Evolutionary conservation across 2,113 vertebrate genomes (phyloP).

Genomic region (Tupaia chinensis): DNA sequence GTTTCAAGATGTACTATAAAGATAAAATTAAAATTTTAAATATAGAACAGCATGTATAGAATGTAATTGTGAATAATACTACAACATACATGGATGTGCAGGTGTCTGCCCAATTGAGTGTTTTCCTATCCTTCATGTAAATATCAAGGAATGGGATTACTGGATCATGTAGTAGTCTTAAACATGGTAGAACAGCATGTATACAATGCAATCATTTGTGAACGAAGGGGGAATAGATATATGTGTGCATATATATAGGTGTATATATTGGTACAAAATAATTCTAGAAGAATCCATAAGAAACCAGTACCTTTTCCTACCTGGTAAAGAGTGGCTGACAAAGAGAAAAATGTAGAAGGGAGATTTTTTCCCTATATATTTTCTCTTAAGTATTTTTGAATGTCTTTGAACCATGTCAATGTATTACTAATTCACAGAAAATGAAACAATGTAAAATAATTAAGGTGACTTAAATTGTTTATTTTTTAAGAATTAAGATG

Average conservation of each 20-base stretch:
- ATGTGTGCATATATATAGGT: not conserved
- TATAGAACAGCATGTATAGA: not conserved
- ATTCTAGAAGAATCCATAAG: not conserved
- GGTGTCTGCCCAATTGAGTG: no score
- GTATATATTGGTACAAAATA: not conserved
- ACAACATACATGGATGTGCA: no score
- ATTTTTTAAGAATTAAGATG: slow-evolving; percentile 21
- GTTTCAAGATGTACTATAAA: not conserved
- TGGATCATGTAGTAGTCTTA: no score
- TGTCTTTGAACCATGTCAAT: not conserved
- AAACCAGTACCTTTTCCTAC: not conserved
- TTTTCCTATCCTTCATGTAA: no score
- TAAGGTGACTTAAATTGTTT: not conserved
- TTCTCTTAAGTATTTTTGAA: not conserved
- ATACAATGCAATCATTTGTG: not conserved
- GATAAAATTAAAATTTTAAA: not conserved
- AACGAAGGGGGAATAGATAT: not conserved
- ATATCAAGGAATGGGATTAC: no score
- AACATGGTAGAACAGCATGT: not conserved
- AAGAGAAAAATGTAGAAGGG: not conserved
- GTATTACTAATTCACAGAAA: slow-evolving; percentile 12
- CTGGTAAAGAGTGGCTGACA: not conserved
- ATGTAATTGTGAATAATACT: not conserved
- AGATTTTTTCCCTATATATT: not conserved
- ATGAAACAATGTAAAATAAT: not conserved